Percentiles rank a stretch among this genome's conserved stretches.
These are phyloP conservation scores for Platyrinchus mystaceus DNA, from an alignment of 2,797 vertebrate species.

Conservation along the genomic window DNA sequence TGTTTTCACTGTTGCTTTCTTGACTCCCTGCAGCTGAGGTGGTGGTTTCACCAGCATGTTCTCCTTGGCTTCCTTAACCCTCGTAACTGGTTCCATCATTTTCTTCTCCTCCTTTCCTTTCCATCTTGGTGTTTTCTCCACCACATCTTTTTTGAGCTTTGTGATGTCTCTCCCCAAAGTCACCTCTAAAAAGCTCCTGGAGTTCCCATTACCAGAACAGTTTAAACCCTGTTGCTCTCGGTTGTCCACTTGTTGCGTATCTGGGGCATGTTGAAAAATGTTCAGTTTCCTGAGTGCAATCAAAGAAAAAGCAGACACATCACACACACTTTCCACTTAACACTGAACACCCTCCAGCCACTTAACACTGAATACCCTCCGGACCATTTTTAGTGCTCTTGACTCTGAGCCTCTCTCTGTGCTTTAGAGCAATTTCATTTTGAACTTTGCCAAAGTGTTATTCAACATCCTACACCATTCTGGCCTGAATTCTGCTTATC, in stretches of 20 bases:
- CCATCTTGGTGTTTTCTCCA: background rate
- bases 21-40: accelerated
- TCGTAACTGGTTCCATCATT: background rate
- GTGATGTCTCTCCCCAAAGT: background rate
- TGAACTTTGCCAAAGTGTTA: background rate
- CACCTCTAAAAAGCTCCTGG: background rate
- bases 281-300: background rate
- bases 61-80: background rate
- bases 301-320: slow-evolving; percentile 8
- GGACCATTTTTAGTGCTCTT: background rate
- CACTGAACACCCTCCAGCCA: background rate
- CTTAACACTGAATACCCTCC: background rate
- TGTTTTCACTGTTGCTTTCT: background rate
- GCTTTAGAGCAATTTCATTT: background rate
- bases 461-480: background rate
- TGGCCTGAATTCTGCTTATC: background rate
- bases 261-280: accelerated
- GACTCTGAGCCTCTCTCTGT: background rate
- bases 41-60: background rate
- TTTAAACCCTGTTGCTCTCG: background rate
- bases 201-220: background rate
- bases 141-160: background rate
- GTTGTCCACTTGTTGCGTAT: background rate
- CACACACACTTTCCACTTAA: background rate
- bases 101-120: background rate